Base-by-base conservation (phyloP, 2,113 vertebrate species). In the Ibidorhyncha struthersii region DNA sequence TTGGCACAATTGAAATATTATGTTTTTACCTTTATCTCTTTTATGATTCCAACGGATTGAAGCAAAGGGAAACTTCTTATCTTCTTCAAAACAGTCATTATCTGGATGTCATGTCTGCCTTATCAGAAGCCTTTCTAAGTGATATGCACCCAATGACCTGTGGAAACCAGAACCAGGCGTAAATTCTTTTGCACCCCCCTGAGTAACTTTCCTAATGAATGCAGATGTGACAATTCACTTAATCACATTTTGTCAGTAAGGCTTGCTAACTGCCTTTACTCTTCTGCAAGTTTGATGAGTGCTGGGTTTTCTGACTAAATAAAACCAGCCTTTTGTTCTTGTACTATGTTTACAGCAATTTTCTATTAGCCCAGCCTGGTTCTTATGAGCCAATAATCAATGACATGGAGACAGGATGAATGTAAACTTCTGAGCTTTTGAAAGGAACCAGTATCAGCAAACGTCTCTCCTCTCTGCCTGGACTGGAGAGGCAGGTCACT, bases 11-110 rank as follows among this genome's bases (percentile, higher is more conserved):
- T 66, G 27, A 86, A 94, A 82, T 71, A 78, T 1, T 41, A 1
- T 12, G 21, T 55, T 74, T 86, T 94, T 93, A 93, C 89, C 91
- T 93, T 91, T 82, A 65, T 58, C n/a, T 84, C 61, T 94, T 74
- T 61, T 69, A 13, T 34, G 27, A 87, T 74, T 91, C 34, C 76
- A 82, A 92, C 85, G 26, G 49, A 65, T 16, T 76, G 82, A 90
- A 67, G 30, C 15, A 84, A 84, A 89, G 34, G 21, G 16, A 82
- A 87, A 72, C 30, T 65, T 89, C 56, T n/a, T 38, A 50, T 5
- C 38, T 63, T 95, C 55, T 78, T 87, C 61, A 79, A 91, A 92
- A 43, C 40, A 71, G 52, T 43, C 84, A 76, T 79, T 85, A 85
- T 30, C 32, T 71, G 32, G 19, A n/a, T 55, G 18, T 55, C 65